Conservation (phyloP, 2,888 invertebrate genomes). For the Eilema griseolum region DNA sequence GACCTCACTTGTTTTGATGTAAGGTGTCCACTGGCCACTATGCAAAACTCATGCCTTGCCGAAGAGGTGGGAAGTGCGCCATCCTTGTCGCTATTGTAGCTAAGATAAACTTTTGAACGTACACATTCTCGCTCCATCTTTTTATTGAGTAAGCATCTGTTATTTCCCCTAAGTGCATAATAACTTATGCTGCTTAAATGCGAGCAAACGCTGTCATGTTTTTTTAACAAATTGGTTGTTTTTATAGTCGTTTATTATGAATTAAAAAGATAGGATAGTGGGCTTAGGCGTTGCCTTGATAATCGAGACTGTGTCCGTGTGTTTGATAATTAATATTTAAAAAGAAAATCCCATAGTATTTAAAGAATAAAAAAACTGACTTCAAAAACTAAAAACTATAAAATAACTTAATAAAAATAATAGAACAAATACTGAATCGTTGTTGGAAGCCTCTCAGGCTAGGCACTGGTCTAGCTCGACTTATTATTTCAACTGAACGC, state of each 20-base stretch:
- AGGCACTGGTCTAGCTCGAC: too few relatives aligned
- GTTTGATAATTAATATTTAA: too few relatives aligned
- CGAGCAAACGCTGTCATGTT: constrained; percentile 17
- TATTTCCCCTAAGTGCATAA: constrained; percentile 34
- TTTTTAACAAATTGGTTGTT: background rate
- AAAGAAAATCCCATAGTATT: too few relatives aligned
- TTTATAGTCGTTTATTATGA: too few relatives aligned
- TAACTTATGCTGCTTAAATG: constrained; percentile 20
- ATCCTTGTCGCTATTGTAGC: constrained; percentile 61
- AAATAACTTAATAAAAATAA: too few relatives aligned
- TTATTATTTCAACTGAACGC: too few relatives aligned
- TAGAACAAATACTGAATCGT: too few relatives aligned
- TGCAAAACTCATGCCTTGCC: constrained; percentile 73
- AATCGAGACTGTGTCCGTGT: background rate
- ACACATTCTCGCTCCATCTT: constrained; percentile 51
- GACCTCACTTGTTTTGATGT: constrained; percentile 84
- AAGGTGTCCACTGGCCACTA: constrained; percentile 81
- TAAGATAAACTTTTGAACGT: constrained; percentile 60
- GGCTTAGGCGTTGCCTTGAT: constrained; percentile 8
- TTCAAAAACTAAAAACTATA: too few relatives aligned
- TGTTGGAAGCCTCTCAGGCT: too few relatives aligned
- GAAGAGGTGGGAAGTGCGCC: constrained; percentile 63
- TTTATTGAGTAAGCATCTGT: constrained; percentile 41
- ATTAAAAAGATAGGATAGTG: constrained; percentile 10
- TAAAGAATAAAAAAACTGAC: too few relatives aligned